A percentile compares a stretch with the other conserved stretches of the same genome.
Conservation (phyloP, 2,888 invertebrate genomes). For the Arenicola marina region DNA sequence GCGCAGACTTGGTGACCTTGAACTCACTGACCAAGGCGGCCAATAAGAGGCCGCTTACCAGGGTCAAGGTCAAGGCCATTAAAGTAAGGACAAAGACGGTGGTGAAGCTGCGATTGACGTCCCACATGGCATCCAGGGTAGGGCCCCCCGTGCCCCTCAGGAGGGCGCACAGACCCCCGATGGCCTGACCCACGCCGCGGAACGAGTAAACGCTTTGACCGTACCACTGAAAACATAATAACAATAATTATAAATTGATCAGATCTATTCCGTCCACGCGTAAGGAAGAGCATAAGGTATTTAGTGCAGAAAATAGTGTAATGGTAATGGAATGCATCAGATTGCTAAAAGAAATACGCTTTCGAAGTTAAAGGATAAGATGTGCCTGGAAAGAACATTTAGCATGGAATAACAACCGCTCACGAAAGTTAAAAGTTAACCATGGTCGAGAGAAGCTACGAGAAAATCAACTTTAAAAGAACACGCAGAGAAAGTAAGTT, state of each 20-base stretch:
- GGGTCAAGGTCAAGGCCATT: neutral
- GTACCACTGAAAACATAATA: slow-evolving; percentile 1
- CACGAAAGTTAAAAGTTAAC: no score
- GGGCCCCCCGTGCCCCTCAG: neutral
- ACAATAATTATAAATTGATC: neutral
- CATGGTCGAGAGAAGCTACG: no score
- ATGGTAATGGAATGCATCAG: no score
- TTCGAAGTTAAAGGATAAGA: no score
- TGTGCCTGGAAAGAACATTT: no score
- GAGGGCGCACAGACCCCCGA: neutral
- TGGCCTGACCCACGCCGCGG: neutral
- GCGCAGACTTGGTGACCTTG: slow-evolving; percentile 32
- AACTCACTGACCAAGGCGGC: neutral
- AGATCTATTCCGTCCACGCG: no score
- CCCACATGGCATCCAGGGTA: neutral
- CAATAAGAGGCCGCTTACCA: neutral
- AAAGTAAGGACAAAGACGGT: neutral
- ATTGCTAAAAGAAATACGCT: no score
- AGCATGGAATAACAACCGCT: no score
- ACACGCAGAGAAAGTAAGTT: no score
- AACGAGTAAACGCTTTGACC: neutral
- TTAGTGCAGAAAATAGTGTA: no score
- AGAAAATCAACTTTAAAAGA: no score
- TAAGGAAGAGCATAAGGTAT: no score
- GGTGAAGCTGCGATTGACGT: neutral